These are phyloP conservation scores for Macrophya annulata DNA, from an alignment of 2,888 invertebrate genomes.

Conservation along the genomic window DNA sequence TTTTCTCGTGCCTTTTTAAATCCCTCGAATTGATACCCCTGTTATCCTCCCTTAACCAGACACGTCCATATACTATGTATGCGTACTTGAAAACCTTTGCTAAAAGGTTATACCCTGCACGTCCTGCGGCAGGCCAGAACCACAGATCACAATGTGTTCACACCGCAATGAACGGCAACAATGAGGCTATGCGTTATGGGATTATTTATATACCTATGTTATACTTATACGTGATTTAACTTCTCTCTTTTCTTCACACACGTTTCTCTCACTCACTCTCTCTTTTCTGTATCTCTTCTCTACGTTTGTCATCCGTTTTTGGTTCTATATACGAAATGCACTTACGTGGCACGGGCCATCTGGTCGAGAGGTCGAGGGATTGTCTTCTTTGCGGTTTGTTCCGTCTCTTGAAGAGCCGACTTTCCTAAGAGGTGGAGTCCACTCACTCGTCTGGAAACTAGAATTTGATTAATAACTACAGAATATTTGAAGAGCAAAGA, in stretches of 20 bases:
- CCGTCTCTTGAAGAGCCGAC: conserved; percentile 56
- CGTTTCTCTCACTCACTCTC: not conserved
- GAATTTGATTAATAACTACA: conserved; percentile 57
- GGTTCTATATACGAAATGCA: conserved; percentile 26
- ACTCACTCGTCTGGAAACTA: conserved; percentile 55
- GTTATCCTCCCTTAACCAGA: not conserved
- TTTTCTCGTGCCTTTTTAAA: not conserved
- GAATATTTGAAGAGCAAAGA: not conserved
- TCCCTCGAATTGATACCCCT: not conserved
- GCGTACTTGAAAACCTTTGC: conserved; percentile 4
- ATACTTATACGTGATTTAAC: conserved; percentile 24
- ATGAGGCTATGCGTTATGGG: conserved; percentile 53
- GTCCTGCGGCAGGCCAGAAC: conserved; percentile 36
- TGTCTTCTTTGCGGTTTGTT: conserved; percentile 32
- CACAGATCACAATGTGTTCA: conserved; percentile 57
- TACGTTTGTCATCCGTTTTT: conserved; percentile 31
- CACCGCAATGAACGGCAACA: conserved; percentile 56
- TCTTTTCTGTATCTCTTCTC: not conserved
- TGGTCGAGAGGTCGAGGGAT: conserved; percentile 62
- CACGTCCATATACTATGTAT: not conserved
- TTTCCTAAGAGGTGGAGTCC: conserved; percentile 57
- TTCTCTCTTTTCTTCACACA: not conserved
- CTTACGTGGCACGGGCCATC: conserved; percentile 66
- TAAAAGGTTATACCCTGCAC: conserved; percentile 42
- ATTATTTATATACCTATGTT: conserved; percentile 56